Evolutionary conservation across 1,140 invertebrate genomes (phyloP), one percentile per base, ranked within the genome.

Genomic region (Drosophila sucinea): DNA sequence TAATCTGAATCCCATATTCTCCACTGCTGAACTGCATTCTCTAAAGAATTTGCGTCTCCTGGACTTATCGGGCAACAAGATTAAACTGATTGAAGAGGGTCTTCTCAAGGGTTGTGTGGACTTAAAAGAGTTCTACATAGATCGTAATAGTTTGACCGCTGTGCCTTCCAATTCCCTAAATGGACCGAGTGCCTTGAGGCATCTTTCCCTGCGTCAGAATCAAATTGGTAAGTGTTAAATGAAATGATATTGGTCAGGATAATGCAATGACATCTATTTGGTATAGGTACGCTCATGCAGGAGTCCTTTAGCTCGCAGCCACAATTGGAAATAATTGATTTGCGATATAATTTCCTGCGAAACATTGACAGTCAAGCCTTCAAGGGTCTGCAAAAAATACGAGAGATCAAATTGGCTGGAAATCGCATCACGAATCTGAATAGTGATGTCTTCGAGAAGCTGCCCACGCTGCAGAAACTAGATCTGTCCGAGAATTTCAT

Each of bases 401-500:
- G 95, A 78, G 94, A 94, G 55, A 93, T 98, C 4, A 95, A 96
- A 79, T 92, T 98, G 4, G 94, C 95, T 0, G 94, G 95, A 68
- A 98, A 98, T 92, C 94, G 95, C 69, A 93, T 97, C 1, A 93
- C 93, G 1, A 94, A 95, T 71, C 94, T 97, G 82, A 97, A 97
- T 90, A 96, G 96, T 85, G 96, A 97, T 82, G 95, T 96, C 51
- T 97, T 92, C 29, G 89, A 96, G 93, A 96, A 96, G 60, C 94
- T 96, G 3, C 94, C 94, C 70, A 95, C 94, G 62, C 92, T 98
- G 30, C 94, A 97, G 71, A 94, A 95, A 68, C 91, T 98, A 65
- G 96, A 98, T 92, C 92, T 98, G 4, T 97, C 97, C 0, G 94
- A 96, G 79, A 98, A 98, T 92, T 97, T 97, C 81, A 94, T 98